Conservation (phyloP, 2,888 invertebrate species). For the Phyllotreta striolata region DNA sequence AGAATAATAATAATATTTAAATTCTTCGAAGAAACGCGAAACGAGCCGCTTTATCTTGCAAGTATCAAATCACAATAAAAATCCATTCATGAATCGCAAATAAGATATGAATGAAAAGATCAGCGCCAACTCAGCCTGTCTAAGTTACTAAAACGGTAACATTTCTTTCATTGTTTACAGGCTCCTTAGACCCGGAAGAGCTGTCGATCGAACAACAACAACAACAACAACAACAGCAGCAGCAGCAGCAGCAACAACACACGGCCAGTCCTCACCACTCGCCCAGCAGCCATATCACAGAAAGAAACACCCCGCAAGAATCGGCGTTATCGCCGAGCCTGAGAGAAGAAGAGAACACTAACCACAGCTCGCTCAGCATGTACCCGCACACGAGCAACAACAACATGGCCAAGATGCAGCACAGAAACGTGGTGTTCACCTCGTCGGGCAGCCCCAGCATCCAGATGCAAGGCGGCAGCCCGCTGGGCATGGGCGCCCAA, state of each 20-base stretch:
- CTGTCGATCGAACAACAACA: constrained; percentile 69
- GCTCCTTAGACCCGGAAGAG: constrained; percentile 82
- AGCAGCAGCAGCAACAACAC: constrained; percentile 54
- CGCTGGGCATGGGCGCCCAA: constrained; percentile 60
- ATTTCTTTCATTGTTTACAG: constrained; percentile 62
- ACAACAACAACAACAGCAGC: no score
- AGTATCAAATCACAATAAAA: constrained; percentile 31
- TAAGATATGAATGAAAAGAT: constrained; percentile 35
- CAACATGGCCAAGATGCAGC: constrained; percentile 55
- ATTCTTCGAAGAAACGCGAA: constrained; percentile 3
- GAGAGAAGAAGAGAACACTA: constrained; percentile 78
- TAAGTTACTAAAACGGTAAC: constrained; percentile 21
- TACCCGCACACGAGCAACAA: constrained; percentile 58
- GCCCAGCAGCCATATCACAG: constrained; percentile 62
- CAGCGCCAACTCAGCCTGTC: constrained; percentile 34
- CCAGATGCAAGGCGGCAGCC: constrained; percentile 58
- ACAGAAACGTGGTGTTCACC: constrained; percentile 71
- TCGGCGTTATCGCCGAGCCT: constrained; percentile 68
- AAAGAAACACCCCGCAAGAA: constrained; percentile 65
- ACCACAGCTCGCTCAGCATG: constrained; percentile 73
- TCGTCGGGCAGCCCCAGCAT: constrained; percentile 68
- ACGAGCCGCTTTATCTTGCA: constrained; percentile 25
- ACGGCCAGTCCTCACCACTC: constrained; percentile 52
- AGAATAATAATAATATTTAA: constrained; percentile 16
- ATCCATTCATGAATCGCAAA: constrained; percentile 33